Conservation (phyloP, 2,113 vertebrate species). For the Poeciliopsis retropinna region DNA sequence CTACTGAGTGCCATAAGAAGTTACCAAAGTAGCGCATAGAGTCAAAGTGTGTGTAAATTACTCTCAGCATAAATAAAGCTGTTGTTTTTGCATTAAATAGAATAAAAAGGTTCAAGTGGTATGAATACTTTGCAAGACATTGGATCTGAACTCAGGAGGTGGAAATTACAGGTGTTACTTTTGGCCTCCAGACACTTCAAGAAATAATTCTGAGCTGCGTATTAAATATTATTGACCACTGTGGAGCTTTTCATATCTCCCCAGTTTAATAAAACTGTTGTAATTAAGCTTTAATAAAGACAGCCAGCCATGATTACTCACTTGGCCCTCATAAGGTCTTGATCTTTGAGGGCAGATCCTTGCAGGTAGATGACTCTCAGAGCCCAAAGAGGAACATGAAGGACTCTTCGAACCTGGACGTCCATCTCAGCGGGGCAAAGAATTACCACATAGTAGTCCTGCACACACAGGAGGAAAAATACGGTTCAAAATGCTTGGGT, state of each 20-base stretch:
- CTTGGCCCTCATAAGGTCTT: slow-evolving; percentile 88
- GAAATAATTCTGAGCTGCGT: slow-evolving; percentile 35
- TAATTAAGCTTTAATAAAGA: not conserved
- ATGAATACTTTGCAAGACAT: not conserved
- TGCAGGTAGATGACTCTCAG: slow-evolving; percentile 87
- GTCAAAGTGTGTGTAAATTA: no score
- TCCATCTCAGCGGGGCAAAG: slow-evolving; percentile 87
- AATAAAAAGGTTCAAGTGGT: not conserved
- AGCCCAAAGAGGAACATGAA: slow-evolving; percentile 87
- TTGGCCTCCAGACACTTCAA: slow-evolving; percentile 17
- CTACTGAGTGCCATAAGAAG: no score
- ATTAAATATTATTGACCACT: not conserved
- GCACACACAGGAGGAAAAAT: slow-evolving; percentile 21
- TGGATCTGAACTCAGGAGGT: slow-evolving; percentile 13
- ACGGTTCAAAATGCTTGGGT: not conserved
- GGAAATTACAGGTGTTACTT: slow-evolving; percentile 20
- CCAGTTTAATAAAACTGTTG: not conserved
- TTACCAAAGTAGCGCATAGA: no score
- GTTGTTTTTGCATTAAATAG: no score
- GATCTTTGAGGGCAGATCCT: slow-evolving; percentile 86
- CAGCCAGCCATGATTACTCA: slow-evolving; percentile 59
- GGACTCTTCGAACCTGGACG: slow-evolving; percentile 82
- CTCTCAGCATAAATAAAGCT: no score
- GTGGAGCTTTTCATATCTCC: not conserved
- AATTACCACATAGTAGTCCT: slow-evolving; percentile 88